Evolutionary conservation across 1,140 invertebrate species (phyloP).

Genomic region (Lucilia cuprina): DNA sequence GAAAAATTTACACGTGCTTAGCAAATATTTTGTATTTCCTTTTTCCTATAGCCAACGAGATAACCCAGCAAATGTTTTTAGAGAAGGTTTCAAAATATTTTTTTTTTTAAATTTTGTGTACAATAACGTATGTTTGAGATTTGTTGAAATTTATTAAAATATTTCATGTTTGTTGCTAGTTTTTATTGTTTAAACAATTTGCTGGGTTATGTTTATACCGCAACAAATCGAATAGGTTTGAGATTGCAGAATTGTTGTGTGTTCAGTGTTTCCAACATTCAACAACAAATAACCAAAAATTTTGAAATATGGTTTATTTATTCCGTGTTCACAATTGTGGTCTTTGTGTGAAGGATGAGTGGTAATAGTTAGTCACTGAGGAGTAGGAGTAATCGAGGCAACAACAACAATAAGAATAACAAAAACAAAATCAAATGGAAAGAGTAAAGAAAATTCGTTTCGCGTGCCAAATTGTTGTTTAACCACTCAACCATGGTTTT

Average conservation of each 20-base stretch:
- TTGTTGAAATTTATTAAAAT: no score
- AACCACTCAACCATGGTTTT: conserved; percentile 12
- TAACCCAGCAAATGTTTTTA: not conserved
- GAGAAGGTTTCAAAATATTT: no score
- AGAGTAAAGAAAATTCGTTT: not conserved
- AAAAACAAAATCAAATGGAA: not conserved
- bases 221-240: no score
- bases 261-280: not conserved
- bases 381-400: not conserved
- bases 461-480: conserved; percentile 12
- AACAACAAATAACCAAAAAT: not conserved
- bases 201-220: no score
- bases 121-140: no score
- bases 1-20: not conserved
- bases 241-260: not conserved
- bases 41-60: not conserved
- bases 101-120: no score
- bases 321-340: not conserved
- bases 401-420: no score
- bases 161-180: no score
- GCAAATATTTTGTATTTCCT: not conserved
- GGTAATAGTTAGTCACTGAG: no score
- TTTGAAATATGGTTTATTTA: not conserved
- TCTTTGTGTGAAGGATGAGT: not conserved
- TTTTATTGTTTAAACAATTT: no score